Conservation (phyloP, 2,113 vertebrate species). For the Ranitomeya imitator region DNA sequence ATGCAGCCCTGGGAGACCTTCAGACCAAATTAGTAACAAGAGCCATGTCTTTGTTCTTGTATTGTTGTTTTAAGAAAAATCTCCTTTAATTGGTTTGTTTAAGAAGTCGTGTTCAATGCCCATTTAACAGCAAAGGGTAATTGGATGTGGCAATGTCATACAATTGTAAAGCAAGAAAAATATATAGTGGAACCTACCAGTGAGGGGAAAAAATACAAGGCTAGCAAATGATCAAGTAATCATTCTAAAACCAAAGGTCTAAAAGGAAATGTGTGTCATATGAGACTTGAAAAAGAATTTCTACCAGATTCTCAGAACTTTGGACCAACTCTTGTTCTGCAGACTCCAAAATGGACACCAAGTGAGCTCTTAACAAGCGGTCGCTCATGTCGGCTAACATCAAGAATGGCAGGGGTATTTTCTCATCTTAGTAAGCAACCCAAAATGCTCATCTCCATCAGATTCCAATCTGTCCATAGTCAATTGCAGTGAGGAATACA, state of each 20-base stretch:
- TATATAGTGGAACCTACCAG: constrained; percentile 11
- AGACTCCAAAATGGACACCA: neutral
- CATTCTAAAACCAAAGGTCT: too few relatives aligned
- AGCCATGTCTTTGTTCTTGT: constrained; percentile 40
- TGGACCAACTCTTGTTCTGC: neutral
- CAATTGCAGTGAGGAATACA: neutral
- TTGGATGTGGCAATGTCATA: constrained; percentile 32
- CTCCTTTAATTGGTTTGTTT: constrained; percentile 47
- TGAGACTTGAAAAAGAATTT: too few relatives aligned
- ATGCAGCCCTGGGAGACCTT: constrained; percentile 36
- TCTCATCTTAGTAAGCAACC: neutral
- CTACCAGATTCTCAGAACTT: neutral
- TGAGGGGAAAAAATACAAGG: neutral
- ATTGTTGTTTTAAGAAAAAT: constrained; percentile 46
- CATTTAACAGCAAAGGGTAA: constrained; percentile 36
- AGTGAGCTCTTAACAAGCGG: too few relatives aligned
- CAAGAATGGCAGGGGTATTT: neutral
- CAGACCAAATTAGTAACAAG: constrained; percentile 51
- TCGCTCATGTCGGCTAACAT: too few relatives aligned
- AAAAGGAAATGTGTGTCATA: too few relatives aligned
- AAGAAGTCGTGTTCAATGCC: constrained; percentile 8
- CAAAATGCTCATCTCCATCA: neutral
- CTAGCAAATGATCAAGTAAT: neutral
- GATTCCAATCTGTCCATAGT: neutral
- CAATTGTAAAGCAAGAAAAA: neutral